phyloP scores from a whole-genome alignment of 2,888 invertebrate genomes.

The Platycnemis pennipes region DNA sequence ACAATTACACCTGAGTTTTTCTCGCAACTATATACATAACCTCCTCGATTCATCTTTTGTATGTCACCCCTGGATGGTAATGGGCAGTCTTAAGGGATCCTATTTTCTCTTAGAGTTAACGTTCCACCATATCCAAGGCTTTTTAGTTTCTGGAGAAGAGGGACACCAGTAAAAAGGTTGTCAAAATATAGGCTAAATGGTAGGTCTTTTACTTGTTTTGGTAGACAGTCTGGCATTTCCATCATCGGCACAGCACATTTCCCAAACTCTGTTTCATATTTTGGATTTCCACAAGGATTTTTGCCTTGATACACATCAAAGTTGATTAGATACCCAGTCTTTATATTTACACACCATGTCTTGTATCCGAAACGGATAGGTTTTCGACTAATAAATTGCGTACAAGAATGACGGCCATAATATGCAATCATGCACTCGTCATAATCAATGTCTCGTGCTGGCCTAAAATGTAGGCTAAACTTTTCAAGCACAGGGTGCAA shows the following conservation, averaged over 20 bases:
- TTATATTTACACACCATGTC: too few relatives aligned
- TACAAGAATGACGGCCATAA: too few relatives aligned
- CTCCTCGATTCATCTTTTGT: conserved; percentile 69
- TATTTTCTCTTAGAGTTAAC: conserved; percentile 73
- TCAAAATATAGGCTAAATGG: conserved; percentile 74
- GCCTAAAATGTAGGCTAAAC: too few relatives aligned
- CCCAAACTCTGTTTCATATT: conserved; percentile 69
- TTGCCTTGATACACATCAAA: conserved; percentile 75
- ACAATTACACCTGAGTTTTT: conserved; percentile 67
- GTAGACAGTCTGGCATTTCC: conserved; percentile 71
- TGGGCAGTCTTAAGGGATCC: conserved; percentile 71
- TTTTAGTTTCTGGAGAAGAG: too few relatives aligned
- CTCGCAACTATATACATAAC: conserved; percentile 69
- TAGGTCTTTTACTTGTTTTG: conserved; percentile 70
- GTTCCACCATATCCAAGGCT: conserved; percentile 73
- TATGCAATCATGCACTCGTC: too few relatives aligned
- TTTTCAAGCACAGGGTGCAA: too few relatives aligned
- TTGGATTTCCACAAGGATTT: conserved; percentile 69
- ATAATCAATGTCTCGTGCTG: too few relatives aligned
- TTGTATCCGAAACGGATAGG: too few relatives aligned
- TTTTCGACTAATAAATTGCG: too few relatives aligned
- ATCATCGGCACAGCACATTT: conserved; percentile 68
- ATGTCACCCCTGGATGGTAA: conserved; percentile 69
- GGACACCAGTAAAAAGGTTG: conserved; percentile 74
- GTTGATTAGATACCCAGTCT: conserved; percentile 76